These are phyloP conservation scores for Siniperca knerii DNA, from an alignment of 2,113 vertebrate species.

Conservation along the genomic window DNA sequence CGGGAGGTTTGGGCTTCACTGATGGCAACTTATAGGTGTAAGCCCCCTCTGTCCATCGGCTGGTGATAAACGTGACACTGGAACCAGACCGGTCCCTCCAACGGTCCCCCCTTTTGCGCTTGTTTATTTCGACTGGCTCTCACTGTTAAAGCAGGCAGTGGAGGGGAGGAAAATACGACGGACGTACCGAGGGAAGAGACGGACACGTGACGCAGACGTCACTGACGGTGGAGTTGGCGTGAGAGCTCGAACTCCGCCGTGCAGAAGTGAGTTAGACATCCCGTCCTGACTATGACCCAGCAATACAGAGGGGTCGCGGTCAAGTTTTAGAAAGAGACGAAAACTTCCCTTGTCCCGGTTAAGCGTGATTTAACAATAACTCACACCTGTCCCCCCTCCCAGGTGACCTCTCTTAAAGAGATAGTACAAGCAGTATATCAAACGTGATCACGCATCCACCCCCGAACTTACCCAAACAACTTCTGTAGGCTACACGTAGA, in stretches of 20 bases:
- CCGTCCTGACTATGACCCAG: slow-evolving; percentile 34
- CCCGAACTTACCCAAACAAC: too few relatives aligned
- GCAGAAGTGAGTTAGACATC: slow-evolving; percentile 47
- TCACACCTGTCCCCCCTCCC: slow-evolving; percentile 72
- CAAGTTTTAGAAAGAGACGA: not conserved
- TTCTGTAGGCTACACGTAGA: not conserved
- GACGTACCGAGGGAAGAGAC: slow-evolving; percentile 82
- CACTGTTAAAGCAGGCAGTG: slow-evolving; percentile 62
- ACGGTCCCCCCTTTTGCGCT: slow-evolving; percentile 59
- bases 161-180: slow-evolving; percentile 84
- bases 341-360: not conserved
- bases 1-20: slow-evolving; percentile 72
- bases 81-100: slow-evolving; percentile 53
- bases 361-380: slow-evolving; percentile 6
- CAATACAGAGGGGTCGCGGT: not conserved
- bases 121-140: slow-evolving; percentile 81
- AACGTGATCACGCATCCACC: not conserved
- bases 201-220: slow-evolving; percentile 86
- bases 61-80: slow-evolving; percentile 67
- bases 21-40: slow-evolving; percentile 78
- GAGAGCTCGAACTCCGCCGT: slow-evolving; percentile 71
- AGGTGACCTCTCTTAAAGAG: slow-evolving; percentile 79
- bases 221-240: slow-evolving; percentile 83
- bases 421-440: slow-evolving; percentile 16
- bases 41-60: slow-evolving; percentile 68